phyloP scores from a whole-genome alignment of 2,113 vertebrate genomes.

The Strigops habroptila region DNA sequence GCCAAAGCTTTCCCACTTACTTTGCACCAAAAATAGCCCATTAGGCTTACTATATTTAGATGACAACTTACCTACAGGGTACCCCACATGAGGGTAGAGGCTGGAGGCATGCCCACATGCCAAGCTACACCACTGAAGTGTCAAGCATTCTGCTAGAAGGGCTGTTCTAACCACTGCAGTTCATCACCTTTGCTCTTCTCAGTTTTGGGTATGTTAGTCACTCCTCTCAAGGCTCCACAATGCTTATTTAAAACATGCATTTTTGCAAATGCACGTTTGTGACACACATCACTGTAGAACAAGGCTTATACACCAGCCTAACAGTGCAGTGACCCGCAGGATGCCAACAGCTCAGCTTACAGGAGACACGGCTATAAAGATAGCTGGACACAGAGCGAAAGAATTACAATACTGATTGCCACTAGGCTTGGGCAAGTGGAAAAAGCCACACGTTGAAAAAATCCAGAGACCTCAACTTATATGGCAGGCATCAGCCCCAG shows the following conservation, averaged over 20 bases:
- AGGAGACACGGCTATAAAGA: background rate
- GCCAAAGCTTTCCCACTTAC: background rate
- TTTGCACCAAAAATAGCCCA: background rate
- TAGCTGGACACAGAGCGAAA: background rate
- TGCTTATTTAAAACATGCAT: fast-evolving
- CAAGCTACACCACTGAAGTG: background rate
- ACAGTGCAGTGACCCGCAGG: background rate
- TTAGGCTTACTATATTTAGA: background rate
- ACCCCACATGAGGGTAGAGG: background rate
- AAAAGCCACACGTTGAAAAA: fast-evolving
- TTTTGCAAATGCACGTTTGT: background rate
- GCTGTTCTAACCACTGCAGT: background rate
- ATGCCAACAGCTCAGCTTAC: background rate
- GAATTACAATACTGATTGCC: background rate
- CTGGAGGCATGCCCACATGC: background rate
- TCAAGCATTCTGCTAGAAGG: background rate
- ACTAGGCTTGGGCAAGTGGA: background rate
- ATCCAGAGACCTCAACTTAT: background rate
- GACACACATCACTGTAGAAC: background rate
- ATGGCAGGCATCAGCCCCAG: fast-evolving
- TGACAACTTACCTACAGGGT: background rate
- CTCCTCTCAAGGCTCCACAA: background rate
- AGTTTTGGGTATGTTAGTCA: background rate
- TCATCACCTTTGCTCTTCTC: background rate
- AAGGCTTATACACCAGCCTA: background rate